Evolutionary conservation across 2,113 vertebrate genomes (phyloP).

Genomic region (Xiphorhynchus elegans): DNA sequence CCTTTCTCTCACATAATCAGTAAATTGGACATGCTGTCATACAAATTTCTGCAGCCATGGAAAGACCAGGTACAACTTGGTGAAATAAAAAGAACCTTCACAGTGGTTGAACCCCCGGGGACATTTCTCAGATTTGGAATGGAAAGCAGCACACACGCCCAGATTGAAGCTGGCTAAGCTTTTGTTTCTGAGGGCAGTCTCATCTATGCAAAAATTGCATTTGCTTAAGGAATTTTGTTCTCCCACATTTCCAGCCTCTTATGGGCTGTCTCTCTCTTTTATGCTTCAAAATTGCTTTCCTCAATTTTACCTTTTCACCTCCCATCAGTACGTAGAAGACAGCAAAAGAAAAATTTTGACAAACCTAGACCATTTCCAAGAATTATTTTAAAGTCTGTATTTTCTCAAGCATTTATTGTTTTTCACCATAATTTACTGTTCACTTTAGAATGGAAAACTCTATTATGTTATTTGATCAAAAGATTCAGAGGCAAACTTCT

Average conservation of each 20-base stretch:
- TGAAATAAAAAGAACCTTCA: neutral
- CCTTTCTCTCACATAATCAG: neutral
- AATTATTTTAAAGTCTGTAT: neutral
- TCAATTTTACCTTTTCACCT: neutral
- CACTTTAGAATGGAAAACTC: neutral
- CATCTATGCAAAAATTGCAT: neutral
- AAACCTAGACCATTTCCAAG: rapidly evolving
- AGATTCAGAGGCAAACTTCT: neutral
- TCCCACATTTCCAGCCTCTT: neutral
- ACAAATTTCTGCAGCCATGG: too few species aligned
- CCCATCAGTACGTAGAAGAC: rapidly evolving
- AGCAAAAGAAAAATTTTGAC: neutral
- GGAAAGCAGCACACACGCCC: neutral
- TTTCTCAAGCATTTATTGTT: neutral
- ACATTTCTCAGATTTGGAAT: neutral
- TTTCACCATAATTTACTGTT: neutral
- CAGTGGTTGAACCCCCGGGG: neutral
- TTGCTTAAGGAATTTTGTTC: neutral
- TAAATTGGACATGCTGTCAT: neutral
- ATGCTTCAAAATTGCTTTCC: neutral
- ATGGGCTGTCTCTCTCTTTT: neutral
- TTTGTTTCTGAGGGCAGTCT: neutral
- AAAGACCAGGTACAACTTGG: neutral
- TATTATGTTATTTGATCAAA: neutral
- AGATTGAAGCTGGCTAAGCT: neutral